Base-by-base conservation (phyloP, 2,797 vertebrate genomes). In the Dallia pectoralis region DNA sequence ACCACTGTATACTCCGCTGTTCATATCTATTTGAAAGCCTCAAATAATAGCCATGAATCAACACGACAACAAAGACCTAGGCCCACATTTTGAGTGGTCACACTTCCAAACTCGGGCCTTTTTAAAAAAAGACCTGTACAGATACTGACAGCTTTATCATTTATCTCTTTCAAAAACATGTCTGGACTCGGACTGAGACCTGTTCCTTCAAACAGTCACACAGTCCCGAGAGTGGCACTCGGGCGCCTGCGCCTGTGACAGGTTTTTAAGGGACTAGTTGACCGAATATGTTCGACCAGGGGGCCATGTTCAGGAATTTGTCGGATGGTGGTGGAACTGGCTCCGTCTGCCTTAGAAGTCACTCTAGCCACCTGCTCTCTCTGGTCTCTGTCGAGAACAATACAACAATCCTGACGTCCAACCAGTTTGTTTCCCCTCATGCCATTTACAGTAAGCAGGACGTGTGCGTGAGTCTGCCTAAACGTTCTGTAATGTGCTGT, bases 351-450 rank as follows among this genome's bases (percentile, higher is more conserved):
- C 69, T 22, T 51, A 44, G n/a, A 49, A 30, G 64, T 40, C 66
- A 61, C 33, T 19, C 64, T 67, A 70, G 25, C 49, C 25, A 30
- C 5, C 30, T 30, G 29, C 16, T 15, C 27, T 30, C 61, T 62
- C 56, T 44, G 5, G 3, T 25, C 47, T 61, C 22, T 9, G 19
- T 11, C 69, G 27, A 32, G 69, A 74, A 78, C 64, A 73, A 74
- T 71, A 32, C 36, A 49, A 56, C 48, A 68, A 72, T 22, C 30
- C 22, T 53, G 7, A 56, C 29, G 4, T 56, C 25, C 44, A 1
- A 36, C 33, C 22, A 25, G 33, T 70, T 76, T 72, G 72, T 83
- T 44, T 75, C 75, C n/a, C 53, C 27, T 82, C 73, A 71, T n/a
- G 61, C 32, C 61, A 48, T 44, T n/a, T 49, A 9, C 40, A 30